Conservation (phyloP, 2,797 vertebrate species). For the Micromesistius poutassou region DNA sequence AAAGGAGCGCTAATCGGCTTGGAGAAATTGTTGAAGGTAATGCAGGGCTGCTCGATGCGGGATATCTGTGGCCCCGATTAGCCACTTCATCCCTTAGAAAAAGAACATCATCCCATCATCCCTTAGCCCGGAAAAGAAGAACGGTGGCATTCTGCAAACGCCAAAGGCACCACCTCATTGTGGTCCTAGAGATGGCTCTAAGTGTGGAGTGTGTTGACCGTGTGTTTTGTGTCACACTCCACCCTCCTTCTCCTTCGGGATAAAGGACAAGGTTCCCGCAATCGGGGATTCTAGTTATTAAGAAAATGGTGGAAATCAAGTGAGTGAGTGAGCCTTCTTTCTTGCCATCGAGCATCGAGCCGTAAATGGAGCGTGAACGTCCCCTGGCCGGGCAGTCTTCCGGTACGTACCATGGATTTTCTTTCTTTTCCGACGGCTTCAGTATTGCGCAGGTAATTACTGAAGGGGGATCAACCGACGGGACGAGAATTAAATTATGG, state of each 20-base stretch:
- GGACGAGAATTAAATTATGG: constrained; percentile 51
- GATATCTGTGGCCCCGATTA: constrained; percentile 20
- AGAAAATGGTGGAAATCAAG: too few species aligned
- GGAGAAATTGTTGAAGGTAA: constrained; percentile 43
- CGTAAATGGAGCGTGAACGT: too few species aligned
- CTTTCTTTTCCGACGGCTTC: constrained; percentile 32
- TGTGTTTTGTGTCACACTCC: not conserved
- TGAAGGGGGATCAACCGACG: constrained; percentile 32
- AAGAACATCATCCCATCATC: too few species aligned
- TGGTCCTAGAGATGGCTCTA: constrained; percentile 10
- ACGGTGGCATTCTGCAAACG: constrained; percentile 35
- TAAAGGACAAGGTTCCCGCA: too few species aligned
- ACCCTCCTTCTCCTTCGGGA: too few species aligned
- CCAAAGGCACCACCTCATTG: constrained; percentile 31
- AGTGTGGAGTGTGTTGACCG: not conserved
- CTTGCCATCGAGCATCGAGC: constrained; percentile 28
- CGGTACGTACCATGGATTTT: not conserved
- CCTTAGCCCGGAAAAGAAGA: constrained; percentile 23
- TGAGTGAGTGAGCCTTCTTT: not conserved
- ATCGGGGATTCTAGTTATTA: too few species aligned
- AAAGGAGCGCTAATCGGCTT: constrained; percentile 37
- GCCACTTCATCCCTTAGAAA: constrained; percentile 33
- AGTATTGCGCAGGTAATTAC: constrained; percentile 45
- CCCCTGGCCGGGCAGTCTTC: too few species aligned
- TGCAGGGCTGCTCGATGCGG: constrained; percentile 37